Evolutionary conservation across 2,797 vertebrate species (phyloP).

Genomic region (Agapornis canus): DNA sequence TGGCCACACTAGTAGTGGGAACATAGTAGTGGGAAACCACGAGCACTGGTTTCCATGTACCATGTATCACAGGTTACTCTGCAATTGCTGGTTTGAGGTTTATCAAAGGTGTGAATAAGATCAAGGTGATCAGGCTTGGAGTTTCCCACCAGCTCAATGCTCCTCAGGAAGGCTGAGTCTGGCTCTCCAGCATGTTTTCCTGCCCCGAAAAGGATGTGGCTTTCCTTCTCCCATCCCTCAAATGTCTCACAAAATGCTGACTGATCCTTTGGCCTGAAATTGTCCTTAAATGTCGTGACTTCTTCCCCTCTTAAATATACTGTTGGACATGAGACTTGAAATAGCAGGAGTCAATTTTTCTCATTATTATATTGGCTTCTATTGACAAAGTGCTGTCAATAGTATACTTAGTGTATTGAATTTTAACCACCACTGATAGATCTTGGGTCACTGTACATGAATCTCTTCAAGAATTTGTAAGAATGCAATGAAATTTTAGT

Average conservation of each 20-base stretch:
- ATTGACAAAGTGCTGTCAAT: not conserved
- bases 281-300: too few relatives aligned
- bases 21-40: not conserved
- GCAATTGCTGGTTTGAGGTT: rapidly evolving
- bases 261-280: not conserved
- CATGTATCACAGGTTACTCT: not conserved
- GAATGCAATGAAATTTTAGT: not conserved
- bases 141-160: not conserved
- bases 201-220: too few relatives aligned
- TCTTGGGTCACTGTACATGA: not conserved
- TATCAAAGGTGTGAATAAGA: rapidly evolving
- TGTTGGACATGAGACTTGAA: not conserved
- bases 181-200: rapidly evolving
- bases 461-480: not conserved
- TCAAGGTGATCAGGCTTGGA: too few relatives aligned
- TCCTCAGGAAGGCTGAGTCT: rapidly evolving
- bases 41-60: not conserved
- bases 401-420: not conserved
- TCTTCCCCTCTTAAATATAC: rapidly evolving
- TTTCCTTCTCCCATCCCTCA: not conserved
- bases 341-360: not conserved
- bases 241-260: rapidly evolving
- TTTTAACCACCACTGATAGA: not conserved
- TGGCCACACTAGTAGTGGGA: not conserved
- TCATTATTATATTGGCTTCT: not conserved